These are phyloP conservation scores for Oncorhynchus keta DNA, from an alignment of 2,113 vertebrate species.

Conservation along the genomic window DNA sequence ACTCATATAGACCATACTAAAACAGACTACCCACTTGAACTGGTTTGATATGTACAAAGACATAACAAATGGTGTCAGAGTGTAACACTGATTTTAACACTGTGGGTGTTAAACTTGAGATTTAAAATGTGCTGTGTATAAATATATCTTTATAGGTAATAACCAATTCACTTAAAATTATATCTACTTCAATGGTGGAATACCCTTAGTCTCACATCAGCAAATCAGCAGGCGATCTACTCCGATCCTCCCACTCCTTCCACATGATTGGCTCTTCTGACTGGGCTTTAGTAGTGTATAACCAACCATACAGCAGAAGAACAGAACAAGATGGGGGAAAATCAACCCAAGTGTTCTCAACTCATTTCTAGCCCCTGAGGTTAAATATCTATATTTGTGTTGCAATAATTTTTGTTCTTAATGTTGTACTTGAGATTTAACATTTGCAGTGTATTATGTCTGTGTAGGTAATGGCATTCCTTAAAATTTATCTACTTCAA, in stretches of 20 bases:
- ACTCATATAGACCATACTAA: too few species aligned
- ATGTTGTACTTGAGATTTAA: too few species aligned
- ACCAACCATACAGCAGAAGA: neutral
- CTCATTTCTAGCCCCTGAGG: slow-evolving; percentile 7
- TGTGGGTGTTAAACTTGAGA: neutral
- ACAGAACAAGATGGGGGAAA: slow-evolving; percentile 2
- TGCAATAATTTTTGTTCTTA: slow-evolving; percentile 9
- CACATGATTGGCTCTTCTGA: neutral
- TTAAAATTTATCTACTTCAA: too few species aligned
- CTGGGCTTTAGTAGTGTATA: neutral
- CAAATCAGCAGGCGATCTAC: neutral
- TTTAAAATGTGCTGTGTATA: neutral
- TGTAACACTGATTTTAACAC: too few species aligned
- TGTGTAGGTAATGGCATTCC: too few species aligned
- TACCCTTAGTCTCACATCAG: neutral
- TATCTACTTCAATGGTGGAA: neutral
- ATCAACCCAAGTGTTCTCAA: neutral
- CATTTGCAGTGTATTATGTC: neutral
- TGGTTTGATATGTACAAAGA: too few species aligned
- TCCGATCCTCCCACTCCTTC: neutral
- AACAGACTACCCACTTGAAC: too few species aligned
- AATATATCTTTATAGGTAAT: neutral
- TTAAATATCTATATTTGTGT: slow-evolving; percentile 23
- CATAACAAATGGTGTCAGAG: too few species aligned
- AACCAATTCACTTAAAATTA: neutral